A percentile compares a stretch with the other conserved stretches of the same genome.
Conservation (phyloP, 2,113 vertebrate genomes). For the Aptenodytes patagonicus region DNA sequence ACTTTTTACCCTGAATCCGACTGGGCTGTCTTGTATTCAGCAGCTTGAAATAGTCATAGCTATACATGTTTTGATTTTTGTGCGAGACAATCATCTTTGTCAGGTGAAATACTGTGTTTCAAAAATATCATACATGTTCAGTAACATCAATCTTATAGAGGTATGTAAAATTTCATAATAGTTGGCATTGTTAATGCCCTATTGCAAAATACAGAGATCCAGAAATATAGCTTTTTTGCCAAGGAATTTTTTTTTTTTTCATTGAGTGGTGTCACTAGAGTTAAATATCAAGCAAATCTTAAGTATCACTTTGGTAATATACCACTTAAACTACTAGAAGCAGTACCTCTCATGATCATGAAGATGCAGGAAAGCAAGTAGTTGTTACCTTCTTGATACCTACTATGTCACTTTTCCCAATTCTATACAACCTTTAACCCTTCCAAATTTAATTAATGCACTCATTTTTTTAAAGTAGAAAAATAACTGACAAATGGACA, state of each 20-base stretch:
- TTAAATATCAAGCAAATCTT: not conserved
- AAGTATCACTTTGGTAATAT: not conserved
- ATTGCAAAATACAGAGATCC: not conserved
- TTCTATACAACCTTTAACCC: not conserved
- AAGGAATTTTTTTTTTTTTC: not conserved
- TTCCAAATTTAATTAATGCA: not conserved
- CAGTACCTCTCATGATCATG: not conserved
- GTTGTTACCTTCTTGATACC: not conserved
- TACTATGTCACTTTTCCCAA: not conserved
- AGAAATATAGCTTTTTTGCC: not conserved
- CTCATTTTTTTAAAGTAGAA: not conserved
- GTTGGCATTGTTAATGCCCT: not conserved
- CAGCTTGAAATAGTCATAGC: not conserved
- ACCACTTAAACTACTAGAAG: not conserved
- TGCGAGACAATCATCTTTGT: not conserved
- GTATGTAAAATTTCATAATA: not conserved
- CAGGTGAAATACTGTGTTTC: not conserved
- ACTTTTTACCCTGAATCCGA: not conserved
- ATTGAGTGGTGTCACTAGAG: not conserved
- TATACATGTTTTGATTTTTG: not conserved
- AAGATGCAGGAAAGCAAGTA: not conserved
- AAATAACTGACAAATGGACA: not conserved
- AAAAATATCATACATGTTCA: not conserved
- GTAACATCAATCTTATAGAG: not conserved
- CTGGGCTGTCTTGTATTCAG: not conserved